phyloP scores from a whole-genome alignment of 2,113 vertebrate genomes.

The Alexandromys fortis region DNA sequence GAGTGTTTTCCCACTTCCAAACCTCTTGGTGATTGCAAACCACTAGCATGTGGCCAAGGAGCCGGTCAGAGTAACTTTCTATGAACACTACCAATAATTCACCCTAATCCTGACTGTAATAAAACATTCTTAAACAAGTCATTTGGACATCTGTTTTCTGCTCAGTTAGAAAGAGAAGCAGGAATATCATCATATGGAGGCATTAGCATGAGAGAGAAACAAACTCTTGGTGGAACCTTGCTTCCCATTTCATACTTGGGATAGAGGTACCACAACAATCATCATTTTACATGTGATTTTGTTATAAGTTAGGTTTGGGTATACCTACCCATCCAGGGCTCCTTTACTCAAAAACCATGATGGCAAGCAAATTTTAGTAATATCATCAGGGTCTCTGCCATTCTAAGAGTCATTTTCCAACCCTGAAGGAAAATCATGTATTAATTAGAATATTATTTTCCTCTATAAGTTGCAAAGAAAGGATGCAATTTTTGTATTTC shows the following conservation, averaged over 20 bases:
- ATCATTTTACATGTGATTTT: not conserved
- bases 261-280: not conserved
- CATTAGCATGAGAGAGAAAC: not conserved
- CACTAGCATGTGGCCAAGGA: not conserved
- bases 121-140: not conserved
- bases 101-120: not conserved
- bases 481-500: not conserved
- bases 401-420: not conserved
- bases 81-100: not conserved
- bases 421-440: not conserved
- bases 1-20: not conserved
- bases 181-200: not conserved
- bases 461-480: not conserved
- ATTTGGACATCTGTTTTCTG: constrained; percentile 6
- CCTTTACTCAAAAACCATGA: not conserved
- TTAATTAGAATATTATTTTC: not conserved
- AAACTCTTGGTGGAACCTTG: not conserved
- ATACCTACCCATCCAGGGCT: not conserved
- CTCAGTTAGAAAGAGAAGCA: not conserved
- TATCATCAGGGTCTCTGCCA: not conserved
- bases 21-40: not conserved
- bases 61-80: not conserved
- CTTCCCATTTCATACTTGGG: not conserved
- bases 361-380: constrained; percentile 8
- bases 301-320: not conserved